Conservation (phyloP, 1,140 invertebrate species). For the Scaptodrosophila lebanonensis region DNA sequence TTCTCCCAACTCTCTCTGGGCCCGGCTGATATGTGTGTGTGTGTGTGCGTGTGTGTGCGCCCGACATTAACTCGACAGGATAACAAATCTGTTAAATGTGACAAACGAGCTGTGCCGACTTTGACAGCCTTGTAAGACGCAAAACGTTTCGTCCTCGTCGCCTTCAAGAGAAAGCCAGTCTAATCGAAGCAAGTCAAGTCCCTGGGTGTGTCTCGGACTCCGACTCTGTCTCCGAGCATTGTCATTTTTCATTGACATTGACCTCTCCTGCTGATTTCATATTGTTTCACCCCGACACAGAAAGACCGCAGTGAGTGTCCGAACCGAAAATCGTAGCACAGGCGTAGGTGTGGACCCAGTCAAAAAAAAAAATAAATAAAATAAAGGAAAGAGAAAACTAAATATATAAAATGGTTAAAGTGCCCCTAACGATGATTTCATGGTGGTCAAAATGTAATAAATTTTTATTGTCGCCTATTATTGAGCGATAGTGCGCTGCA, state of each 20-base stretch:
- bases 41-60: constrained; percentile 44
- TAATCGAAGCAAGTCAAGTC: constrained; percentile 43
- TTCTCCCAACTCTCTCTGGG: constrained; percentile 19
- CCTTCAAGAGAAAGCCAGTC: no score
- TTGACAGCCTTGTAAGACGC: constrained; percentile 44
- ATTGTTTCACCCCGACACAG: background rate
- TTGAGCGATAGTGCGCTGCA: constrained; percentile 43
- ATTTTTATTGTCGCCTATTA: constrained; percentile 74
- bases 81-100: constrained; percentile 77
- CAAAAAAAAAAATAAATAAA: no score
- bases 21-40: constrained; percentile 4
- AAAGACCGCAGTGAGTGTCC: background rate
- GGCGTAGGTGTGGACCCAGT: no score
- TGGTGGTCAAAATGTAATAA: constrained; percentile 76
- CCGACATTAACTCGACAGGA: constrained; percentile 77
- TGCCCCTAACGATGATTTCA: constrained; percentile 74
- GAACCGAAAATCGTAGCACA: no score
- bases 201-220: background rate
- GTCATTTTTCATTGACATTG: constrained; percentile 64
- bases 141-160: background rate
- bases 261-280: constrained; percentile 25
- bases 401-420: no score
- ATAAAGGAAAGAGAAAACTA: no score
- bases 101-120: constrained; percentile 70
- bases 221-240: constrained; percentile 15